Base-by-base conservation (phyloP, 2,113 vertebrate species). In the Heterochromis multidens region DNA sequence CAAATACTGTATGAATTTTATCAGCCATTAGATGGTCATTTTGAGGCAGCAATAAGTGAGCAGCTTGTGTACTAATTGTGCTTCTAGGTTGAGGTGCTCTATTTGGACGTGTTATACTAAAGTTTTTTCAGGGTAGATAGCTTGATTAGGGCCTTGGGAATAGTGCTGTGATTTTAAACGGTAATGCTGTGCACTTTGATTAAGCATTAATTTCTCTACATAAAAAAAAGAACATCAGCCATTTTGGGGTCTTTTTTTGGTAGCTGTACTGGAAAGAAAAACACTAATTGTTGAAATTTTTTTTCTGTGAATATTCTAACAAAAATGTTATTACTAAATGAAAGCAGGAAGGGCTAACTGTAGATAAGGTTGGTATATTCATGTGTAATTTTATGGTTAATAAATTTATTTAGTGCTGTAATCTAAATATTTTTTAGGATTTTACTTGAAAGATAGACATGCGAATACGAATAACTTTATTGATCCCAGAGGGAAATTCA, bases 361-460 rank as follows among this genome's bases (percentile, higher is more conserved):
- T 58, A 74, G 43, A 83, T 91, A 84, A 82, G 82, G 82, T 84
- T 79, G 79, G 77, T 76, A 23, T 21, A 14, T 5, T 11, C 5
- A 10, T 5, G 25, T 83, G 29, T 81, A 70, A 46, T 83, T 79
- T 14, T 43, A 43, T 35, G 29, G 33, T 10, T 49, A 70, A 74
- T 80, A 16, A 83, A 19, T 62, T 5, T 3, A 58, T 19, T 31
- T 78, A 54, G 14, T 83, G 17, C 23, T n/a, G 17, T 63, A 57
- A 84, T n/a, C 31, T 29, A 57, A 67, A 61, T 49, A 10, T 77
- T 62, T 61, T 59, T 58, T 57, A 65, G 31, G 19, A 31, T 72
- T 83, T 83, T 70, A 85, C 84, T 87, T 92, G 63, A 84, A 87
- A 82, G 25, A 6, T 33, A 19, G 31, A 21, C 17, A n/a, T n/a